Evolutionary conservation across 2,113 vertebrate species (phyloP), one percentile per base, ranked within the genome.

Genomic region (Nibea coibor): DNA sequence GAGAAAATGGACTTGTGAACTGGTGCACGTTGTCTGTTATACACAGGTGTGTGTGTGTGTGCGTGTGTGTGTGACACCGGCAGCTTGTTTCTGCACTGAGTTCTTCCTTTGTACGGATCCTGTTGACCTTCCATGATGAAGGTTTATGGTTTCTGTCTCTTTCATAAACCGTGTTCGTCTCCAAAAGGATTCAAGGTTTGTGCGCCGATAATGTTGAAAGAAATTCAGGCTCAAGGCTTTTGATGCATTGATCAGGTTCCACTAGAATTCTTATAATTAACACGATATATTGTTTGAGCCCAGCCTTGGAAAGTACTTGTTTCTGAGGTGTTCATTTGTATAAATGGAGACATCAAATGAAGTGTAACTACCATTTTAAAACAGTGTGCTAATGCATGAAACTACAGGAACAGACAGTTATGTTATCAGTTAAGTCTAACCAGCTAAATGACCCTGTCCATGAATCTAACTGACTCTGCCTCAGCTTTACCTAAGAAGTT

Each of bases 71-170:
- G 54, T 17, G 47, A 20, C 8, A 16, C 17, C 45, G 16, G 66
- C 67, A 64, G 22, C 47, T 6, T 26, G n/a, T 72, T 50, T 72
- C 11, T 65, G 65, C n/a, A 51, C 28, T 20, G 16, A 54, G 4
- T 42, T 28, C 54, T 57, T 20, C 28, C 17, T 66, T 28, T n/a
- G 0, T 20, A 16, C 10, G 3, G 26, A 51, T 48, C 48, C 73
- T 20, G 59, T 61, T 45, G 67, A 77, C 80, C 67, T 61, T 81
- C 45, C 31, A 6, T 12, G 22, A 54, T 69, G 8, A 57, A 28
- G 24, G 45, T 74, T 68, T 43, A 31, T 39, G 5, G 45, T 58
- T 51, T 59, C 43, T 59, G 26, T 15, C 50, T 72, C 68, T 47
- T 24, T 12, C 20, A 48, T 19, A 42, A 66, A 50, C 10, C 10